phyloP scores from a whole-genome alignment of 2,113 vertebrate species.

The Oncorhynchus clarkii region DNA sequence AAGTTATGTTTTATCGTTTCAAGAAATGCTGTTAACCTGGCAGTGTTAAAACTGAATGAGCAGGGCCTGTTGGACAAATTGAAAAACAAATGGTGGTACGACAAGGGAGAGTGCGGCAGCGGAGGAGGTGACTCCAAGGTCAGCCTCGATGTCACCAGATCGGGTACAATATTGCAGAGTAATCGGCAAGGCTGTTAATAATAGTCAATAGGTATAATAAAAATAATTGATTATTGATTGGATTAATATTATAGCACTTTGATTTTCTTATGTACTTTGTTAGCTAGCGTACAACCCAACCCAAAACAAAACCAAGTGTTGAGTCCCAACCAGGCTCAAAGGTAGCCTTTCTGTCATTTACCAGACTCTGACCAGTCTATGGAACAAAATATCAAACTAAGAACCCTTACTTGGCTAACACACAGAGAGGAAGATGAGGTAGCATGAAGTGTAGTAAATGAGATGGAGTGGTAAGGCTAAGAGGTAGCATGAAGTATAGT shows the following conservation, averaged over 20 bases:
- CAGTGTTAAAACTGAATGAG: slow-evolving; percentile 99
- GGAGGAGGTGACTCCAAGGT: slow-evolving; percentile 99
- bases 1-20: slow-evolving; percentile 99
- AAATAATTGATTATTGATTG: too few species aligned
- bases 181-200: slow-evolving; percentile 99
- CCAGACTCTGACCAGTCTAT: slow-evolving; percentile 24
- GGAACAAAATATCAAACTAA: slow-evolving; percentile 58
- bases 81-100: slow-evolving; percentile 99
- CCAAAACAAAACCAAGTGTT: slow-evolving; percentile 42
- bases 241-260: too few species aligned
- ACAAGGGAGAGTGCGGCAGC: slow-evolving; percentile 99
- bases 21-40: slow-evolving; percentile 99
- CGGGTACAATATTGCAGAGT: slow-evolving; percentile 99
- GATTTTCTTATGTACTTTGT: too few species aligned
- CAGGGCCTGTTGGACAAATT: slow-evolving; percentile 99
- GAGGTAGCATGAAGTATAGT: too few species aligned
- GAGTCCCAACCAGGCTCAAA: slow-evolving; percentile 22
- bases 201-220: background rate
- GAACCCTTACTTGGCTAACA: slow-evolving; percentile 66
- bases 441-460: background rate
- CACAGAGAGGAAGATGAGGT: slow-evolving; percentile 30
- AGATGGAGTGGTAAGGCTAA: background rate
- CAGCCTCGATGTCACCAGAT: slow-evolving; percentile 99
- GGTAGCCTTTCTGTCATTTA: slow-evolving; percentile 7
- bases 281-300: slow-evolving; percentile 22